Evolutionary conservation across 1,140 invertebrate genomes (phyloP).

Genomic region (Drosophila varians): DNA sequence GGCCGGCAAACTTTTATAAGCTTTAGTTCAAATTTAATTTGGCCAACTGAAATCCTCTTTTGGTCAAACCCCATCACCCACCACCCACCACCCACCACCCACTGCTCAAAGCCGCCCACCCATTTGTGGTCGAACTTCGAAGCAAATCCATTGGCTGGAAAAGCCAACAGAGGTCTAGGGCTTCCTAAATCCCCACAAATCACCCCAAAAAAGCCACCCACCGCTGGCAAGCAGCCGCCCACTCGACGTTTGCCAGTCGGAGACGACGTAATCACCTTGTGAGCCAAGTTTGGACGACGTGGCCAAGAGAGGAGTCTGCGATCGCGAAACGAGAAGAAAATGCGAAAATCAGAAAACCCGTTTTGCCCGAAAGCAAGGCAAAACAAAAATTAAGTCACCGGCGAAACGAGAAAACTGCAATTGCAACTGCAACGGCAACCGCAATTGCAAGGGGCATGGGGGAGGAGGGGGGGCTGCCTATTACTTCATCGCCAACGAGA

Average conservation of each 20-base stretch:
- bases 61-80: neutral
- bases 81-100: too few species aligned
- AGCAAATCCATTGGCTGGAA: neutral
- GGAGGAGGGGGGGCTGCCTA: slow-evolving; percentile 25
- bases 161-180: slow-evolving; percentile 50
- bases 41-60: neutral
- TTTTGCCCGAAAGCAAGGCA: slow-evolving; percentile 53
- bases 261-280: slow-evolving; percentile 38
- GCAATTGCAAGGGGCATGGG: slow-evolving; percentile 3
- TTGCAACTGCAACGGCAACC: slow-evolving; percentile 33
- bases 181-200: slow-evolving; percentile 19
- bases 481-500: slow-evolving; percentile 72
- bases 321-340: slow-evolving; percentile 44
- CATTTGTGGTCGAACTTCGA: neutral
- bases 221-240: neutral
- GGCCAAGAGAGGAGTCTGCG: slow-evolving; percentile 3
- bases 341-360: slow-evolving; percentile 60
- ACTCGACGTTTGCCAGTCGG: neutral
- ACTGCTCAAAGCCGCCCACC: too few species aligned
- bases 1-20: neutral
- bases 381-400: slow-evolving; percentile 72
- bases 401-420: slow-evolving; percentile 20
- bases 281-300: slow-evolving; percentile 24
- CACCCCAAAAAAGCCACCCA: neutral
- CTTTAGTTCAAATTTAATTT: neutral